phyloP scores from a whole-genome alignment of 1,140 invertebrate species.

The Caenorhabditis tropicalis region DNA sequence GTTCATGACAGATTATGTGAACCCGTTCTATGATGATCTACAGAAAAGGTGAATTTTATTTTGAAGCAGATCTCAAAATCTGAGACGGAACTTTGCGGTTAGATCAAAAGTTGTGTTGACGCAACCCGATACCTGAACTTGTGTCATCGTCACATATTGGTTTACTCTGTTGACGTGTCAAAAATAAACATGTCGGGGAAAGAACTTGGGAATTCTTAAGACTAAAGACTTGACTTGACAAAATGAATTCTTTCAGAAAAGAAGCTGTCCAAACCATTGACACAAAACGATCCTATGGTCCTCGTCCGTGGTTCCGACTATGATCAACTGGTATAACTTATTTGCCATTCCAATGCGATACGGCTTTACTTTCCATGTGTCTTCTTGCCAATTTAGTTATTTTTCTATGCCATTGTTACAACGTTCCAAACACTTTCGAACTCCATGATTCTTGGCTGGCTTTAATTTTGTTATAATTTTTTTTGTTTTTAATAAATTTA shows the following conservation, averaged over 20 bases:
- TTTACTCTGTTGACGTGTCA: background rate
- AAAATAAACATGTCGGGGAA: conserved; percentile 6
- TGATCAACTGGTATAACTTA: conserved; percentile 8
- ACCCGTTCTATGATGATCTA: conserved; percentile 21
- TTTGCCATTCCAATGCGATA: conserved; percentile 18
- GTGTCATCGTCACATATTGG: conserved; percentile 15
- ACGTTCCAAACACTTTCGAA: background rate
- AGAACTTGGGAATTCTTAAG: background rate
- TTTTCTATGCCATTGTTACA: background rate
- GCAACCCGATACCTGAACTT: background rate
- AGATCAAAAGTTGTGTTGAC: conserved; percentile 21
- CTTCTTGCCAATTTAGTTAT: conserved; percentile 7
- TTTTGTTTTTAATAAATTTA: background rate
- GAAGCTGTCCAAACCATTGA: conserved; percentile 3
- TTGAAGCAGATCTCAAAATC: background rate
- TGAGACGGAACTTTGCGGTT: background rate
- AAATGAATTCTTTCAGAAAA: background rate
- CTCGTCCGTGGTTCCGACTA: conserved; percentile 27
- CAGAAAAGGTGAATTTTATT: conserved; percentile 1
- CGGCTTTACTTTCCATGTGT: conserved; percentile 31
- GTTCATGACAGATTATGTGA: conserved; percentile 23
- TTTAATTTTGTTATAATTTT: background rate
- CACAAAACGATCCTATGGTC: conserved; percentile 5
- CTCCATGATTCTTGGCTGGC: background rate
- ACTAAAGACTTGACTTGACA: conserved; percentile 31